These are phyloP conservation scores for Pardalotus punctatus DNA, from an alignment of 2,113 vertebrate species.

Conservation along the genomic window DNA sequence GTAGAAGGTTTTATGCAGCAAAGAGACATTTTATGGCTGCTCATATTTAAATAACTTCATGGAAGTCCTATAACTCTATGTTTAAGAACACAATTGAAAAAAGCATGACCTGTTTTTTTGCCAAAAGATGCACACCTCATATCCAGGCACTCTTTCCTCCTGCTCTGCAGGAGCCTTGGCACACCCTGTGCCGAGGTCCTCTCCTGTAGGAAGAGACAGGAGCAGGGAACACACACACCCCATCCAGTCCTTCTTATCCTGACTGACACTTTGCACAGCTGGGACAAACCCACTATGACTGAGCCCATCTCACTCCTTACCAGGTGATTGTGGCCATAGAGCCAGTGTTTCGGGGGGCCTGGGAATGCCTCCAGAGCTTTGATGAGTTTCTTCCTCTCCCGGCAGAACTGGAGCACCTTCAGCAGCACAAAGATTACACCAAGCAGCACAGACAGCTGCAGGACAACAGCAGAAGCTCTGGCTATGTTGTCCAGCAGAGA, in stretches of 20 bases:
- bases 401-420: conserved; percentile 48
- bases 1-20: neutral
- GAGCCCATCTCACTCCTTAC: conserved; percentile 51
- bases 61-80: neutral
- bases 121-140: neutral
- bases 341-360: conserved; percentile 72
- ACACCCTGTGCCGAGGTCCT: neutral
- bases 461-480: neutral
- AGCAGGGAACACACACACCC: rapidly evolving
- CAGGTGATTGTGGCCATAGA: conserved; percentile 73
- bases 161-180: neutral
- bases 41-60: neutral
- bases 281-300: neutral
- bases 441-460: conserved; percentile 50
- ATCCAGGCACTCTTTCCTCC: neutral
- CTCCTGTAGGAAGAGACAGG: neutral
- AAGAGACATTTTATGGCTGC: neutral
- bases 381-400: conserved; percentile 33
- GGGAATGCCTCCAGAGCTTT: conserved; percentile 71
- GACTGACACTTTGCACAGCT: neutral
- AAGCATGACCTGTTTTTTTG: neutral
- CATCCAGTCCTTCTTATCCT: neutral
- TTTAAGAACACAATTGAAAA: neutral
- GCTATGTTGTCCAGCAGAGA: neutral
- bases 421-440: conserved; percentile 54